These are phyloP conservation scores for Chymomyza fuscimana DNA, from an alignment of 2,888 invertebrate species.

Conservation along the genomic window DNA sequence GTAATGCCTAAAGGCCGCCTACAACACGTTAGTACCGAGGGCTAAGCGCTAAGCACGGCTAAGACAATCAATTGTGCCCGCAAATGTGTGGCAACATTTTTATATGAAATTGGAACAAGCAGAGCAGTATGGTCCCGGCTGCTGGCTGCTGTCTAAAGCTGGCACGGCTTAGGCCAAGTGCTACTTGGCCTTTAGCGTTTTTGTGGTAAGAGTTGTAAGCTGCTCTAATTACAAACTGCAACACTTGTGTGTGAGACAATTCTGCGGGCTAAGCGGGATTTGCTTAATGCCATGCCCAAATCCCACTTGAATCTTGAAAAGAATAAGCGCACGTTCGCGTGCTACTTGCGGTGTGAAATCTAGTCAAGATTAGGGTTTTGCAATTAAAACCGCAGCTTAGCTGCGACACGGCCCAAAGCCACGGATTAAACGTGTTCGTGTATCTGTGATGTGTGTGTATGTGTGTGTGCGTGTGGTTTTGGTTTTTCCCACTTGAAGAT, in stretches of 20 bases:
- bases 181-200: constrained; percentile 7
- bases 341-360: constrained; percentile 50
- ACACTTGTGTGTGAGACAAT: constrained; percentile 41
- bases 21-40: background rate
- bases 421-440: constrained; percentile 41
- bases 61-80: constrained; percentile 34
- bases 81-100: constrained; percentile 5
- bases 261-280: constrained; percentile 6
- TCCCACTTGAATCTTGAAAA: constrained; percentile 52
- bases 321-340: constrained; percentile 40
- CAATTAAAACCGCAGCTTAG: constrained; percentile 51
- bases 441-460: constrained; percentile 7
- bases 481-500: constrained; percentile 42
- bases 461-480: constrained; percentile 18
- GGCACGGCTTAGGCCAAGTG: constrained; percentile 17
- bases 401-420: constrained; percentile 35
- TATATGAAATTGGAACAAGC: constrained; percentile 22
- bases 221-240: constrained; percentile 56
- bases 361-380: constrained; percentile 53
- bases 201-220: constrained; percentile 26
- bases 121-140: constrained; percentile 9
- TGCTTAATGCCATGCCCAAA: constrained; percentile 16
- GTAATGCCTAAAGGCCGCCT: background rate
- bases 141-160: background rate
- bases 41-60: constrained; percentile 17